A percentile compares a stretch with the other conserved stretches of the same genome.
Conservation (phyloP, 2,797 vertebrate genomes). For the Pipistrellus pipistrellus region DNA sequence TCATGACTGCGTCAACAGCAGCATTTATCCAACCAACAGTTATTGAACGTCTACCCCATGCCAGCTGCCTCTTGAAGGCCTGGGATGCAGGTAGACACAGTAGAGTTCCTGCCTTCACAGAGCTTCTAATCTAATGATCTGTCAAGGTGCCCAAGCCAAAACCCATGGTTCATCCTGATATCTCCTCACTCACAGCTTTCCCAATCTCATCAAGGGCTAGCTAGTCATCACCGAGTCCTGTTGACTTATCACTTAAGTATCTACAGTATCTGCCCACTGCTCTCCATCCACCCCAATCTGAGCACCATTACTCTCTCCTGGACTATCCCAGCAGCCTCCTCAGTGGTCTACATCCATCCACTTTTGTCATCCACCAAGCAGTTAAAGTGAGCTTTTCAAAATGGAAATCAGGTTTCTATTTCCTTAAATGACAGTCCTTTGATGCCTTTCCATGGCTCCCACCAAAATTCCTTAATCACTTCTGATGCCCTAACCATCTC, state of each 20-base stretch:
- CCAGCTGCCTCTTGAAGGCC: background rate
- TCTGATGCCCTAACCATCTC: background rate
- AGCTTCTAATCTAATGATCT: background rate
- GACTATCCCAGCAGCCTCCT: background rate
- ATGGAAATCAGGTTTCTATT: background rate
- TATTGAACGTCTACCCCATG: background rate
- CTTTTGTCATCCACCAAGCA: background rate
- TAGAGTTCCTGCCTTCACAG: background rate
- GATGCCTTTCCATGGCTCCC: background rate
- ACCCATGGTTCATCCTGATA: background rate
- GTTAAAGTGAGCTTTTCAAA: conserved; percentile 6
- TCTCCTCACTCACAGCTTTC: background rate
- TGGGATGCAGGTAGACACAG: background rate
- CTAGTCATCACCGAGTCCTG: background rate
- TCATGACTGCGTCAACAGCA: background rate
- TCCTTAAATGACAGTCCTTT: conserved; percentile 1
- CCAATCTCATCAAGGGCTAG: background rate
- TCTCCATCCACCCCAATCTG: background rate
- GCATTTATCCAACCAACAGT: background rate
- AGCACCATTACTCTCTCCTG: background rate
- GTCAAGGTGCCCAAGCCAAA: background rate
- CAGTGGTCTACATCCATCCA: background rate
- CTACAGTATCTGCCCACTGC: background rate
- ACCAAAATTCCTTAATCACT: background rate
- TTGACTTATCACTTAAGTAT: background rate